These are phyloP conservation scores for Eurois occulta DNA, from an alignment of 2,888 invertebrate genomes.

Conservation along the genomic window DNA sequence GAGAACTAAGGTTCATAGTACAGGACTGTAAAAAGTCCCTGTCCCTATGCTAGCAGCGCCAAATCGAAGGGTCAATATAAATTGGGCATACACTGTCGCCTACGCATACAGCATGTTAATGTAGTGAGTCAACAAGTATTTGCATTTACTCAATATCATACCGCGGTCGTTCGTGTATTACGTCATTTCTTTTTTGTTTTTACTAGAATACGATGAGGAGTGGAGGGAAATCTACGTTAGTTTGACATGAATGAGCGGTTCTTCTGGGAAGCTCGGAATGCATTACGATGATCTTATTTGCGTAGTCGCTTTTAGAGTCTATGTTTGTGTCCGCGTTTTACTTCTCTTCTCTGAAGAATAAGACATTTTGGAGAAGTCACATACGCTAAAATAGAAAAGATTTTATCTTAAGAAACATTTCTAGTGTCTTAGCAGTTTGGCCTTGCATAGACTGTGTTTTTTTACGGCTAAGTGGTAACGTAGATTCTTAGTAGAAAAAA, in stretches of 20 bases:
- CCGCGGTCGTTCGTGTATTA: constrained; percentile 35
- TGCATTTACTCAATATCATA: constrained; percentile 61
- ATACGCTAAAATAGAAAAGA: neutral
- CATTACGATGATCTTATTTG: neutral
- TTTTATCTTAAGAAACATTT: neutral
- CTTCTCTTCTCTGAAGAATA: neutral
- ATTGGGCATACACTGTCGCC: constrained; percentile 53
- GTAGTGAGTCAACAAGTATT: constrained; percentile 70
- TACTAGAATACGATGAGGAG: constrained; percentile 26
- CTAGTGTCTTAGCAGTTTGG: neutral
- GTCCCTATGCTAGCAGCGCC: constrained; percentile 20
- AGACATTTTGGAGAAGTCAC: neutral
- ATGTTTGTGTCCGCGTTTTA: neutral
- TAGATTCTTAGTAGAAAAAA: neutral
- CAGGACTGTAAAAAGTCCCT: neutral
- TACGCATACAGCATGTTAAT: constrained; percentile 61
- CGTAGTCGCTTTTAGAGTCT: neutral
- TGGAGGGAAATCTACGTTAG: constrained; percentile 26
- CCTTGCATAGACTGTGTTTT: too few species aligned
- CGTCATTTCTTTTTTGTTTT: constrained; percentile 46
- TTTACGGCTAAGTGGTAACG: too few species aligned
- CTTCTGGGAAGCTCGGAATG: constrained; percentile 1
- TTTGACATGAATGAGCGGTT: constrained; percentile 27
- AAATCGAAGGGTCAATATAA: constrained; percentile 1
- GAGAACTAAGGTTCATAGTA: constrained; percentile 3